phyloP scores from a whole-genome alignment of 2,113 vertebrate species.

The Sinocyclocheilus rhinocerous region DNA sequence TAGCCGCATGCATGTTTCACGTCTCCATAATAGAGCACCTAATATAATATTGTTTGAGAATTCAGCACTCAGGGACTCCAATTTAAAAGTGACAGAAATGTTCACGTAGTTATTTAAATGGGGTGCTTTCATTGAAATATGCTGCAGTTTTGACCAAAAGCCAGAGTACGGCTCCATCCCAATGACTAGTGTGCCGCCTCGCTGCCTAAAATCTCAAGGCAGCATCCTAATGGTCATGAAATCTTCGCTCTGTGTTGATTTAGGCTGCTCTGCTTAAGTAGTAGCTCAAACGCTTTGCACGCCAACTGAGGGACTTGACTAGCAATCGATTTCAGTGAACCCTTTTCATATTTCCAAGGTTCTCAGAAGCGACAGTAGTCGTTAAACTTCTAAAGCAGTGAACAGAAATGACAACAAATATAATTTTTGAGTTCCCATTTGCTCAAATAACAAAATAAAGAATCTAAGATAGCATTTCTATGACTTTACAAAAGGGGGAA shows the following conservation, averaged over 20 bases:
- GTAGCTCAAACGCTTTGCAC: background rate
- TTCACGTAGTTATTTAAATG: constrained; percentile 19
- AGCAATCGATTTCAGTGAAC: background rate
- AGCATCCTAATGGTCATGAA: background rate
- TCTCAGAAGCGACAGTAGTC: background rate
- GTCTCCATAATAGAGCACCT: constrained; percentile 23
- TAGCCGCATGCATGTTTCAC: background rate
- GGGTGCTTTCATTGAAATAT: constrained; percentile 7
- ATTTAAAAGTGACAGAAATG: constrained; percentile 29
- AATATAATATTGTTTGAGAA: constrained; percentile 25
- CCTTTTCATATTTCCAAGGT: background rate
- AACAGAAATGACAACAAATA: background rate
- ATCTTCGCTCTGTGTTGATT: background rate
- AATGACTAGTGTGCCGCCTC: background rate
- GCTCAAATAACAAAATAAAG: background rate
- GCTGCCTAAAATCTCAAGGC: background rate
- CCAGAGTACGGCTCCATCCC: background rate
- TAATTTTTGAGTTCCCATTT: background rate
- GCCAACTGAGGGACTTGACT: background rate
- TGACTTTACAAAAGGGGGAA: background rate
- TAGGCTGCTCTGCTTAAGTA: background rate
- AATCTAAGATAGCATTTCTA: background rate
- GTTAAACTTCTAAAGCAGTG: background rate
- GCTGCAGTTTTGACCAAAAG: background rate
- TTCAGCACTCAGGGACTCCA: constrained; percentile 22